Evolutionary conservation across 2,888 invertebrate species (phyloP).

Genomic region (Heliconius aoede): DNA sequence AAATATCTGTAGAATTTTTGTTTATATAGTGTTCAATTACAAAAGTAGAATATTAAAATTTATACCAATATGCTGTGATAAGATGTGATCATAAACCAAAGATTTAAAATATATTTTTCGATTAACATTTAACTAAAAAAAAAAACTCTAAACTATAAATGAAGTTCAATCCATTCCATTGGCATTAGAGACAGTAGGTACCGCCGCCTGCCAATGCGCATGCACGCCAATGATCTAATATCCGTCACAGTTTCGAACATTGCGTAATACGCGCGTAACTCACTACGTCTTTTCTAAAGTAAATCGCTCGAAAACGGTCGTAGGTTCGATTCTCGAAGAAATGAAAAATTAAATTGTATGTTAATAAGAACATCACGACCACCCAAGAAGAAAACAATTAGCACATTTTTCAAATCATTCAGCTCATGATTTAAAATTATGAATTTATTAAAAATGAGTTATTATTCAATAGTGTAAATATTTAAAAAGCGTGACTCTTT

Average conservation of each 20-base stretch:
- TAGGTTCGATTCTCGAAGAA: no score
- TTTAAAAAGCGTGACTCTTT: no score
- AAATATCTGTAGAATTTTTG: no score
- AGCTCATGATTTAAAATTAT: not conserved
- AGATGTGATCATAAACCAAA: no score
- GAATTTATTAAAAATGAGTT: not conserved
- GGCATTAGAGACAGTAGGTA: slow-evolving; percentile 51
- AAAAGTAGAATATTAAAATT: no score
- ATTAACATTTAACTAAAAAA: not conserved
- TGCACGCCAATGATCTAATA: slow-evolving; percentile 43
- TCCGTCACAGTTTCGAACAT: slow-evolving; percentile 43
- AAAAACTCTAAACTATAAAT: slow-evolving; percentile 5
- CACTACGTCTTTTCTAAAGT: slow-evolving; percentile 10
- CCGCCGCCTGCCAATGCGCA: slow-evolving; percentile 68
- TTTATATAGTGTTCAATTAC: no score
- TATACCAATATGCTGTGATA: no score
- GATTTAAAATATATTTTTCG: not conserved
- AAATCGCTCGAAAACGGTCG: slow-evolving; percentile 2
- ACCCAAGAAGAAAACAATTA: not conserved
- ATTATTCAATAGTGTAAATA: no score
- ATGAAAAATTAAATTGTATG: not conserved
- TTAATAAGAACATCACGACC: slow-evolving; percentile 7
- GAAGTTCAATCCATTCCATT: slow-evolving; percentile 1
- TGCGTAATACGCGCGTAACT: slow-evolving; percentile 41
- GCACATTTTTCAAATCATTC: not conserved